Base-by-base conservation (phyloP, 53 echinoderm and acorn worm species). In the Luidia sarsii region DNA sequence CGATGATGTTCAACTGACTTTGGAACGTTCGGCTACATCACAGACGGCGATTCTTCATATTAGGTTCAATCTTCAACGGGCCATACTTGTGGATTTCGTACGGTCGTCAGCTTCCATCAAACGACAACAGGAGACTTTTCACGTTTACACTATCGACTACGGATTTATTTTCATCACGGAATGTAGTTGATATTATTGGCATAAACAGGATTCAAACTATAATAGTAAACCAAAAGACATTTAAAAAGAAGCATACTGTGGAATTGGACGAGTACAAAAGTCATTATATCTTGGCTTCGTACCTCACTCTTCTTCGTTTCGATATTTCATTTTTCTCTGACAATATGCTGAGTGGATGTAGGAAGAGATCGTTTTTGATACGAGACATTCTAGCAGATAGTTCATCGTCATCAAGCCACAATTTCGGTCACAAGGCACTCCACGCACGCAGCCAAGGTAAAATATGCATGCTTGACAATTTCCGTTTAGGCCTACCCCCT, bases 331-430 rank as follows among this genome's bases (percentile, higher is more conserved):
- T 20, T 68, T 19, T 20, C 4, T 14, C 4, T 21, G 24, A 6
- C 13, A 32, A 20, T 11, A 70, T 20, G 33, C 50, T 70, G 70
- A 70, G 34, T 70, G 20, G 33, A 3, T 34, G 52, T 48, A 33
- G 33, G 20, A 82, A 82, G 59, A 68, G 67, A 57, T 82, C 82
- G 3, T 82, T 82, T 46, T 39, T 82, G 35, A 82, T 82, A 39
- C 56, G 82, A 31, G 82, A 82, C 59, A 82, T 82, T 35, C 45
- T 82, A 23, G 67, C 82, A 38, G 69, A 82, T 50, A 57, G 57
- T 33, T 32, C 35, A 61, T 15, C 60, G n/a, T n/a, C n/a, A 48
- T 28, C 41, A 55, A 11, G 43, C 18, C 45, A 45, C 32, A 32
- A 19, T 49, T 64, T 34, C 18, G 15, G 27, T 5, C 48, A 80